Evolutionary conservation across 2,113 vertebrate species (phyloP).

Genomic region (Dasypus novemcinctus): DNA sequence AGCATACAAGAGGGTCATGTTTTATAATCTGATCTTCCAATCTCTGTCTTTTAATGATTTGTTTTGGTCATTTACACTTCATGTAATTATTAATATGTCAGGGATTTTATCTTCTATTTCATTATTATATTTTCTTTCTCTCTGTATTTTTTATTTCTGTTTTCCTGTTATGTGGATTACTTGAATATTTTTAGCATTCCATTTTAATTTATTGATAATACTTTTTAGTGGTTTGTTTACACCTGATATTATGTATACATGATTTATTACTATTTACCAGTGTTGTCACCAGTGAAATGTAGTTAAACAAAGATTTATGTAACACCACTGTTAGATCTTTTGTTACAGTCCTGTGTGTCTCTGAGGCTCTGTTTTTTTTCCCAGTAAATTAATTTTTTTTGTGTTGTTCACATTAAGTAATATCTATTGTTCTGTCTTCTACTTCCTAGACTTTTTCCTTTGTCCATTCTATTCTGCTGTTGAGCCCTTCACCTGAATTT

Average conservation of each 20-base stretch:
- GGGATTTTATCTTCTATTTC: not conserved
- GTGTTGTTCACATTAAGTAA: not conserved
- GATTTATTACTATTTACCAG: not conserved
- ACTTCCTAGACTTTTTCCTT: not conserved
- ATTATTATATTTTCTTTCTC: no score
- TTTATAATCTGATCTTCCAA: no score
- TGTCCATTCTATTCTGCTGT: not conserved
- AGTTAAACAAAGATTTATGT: not conserved
- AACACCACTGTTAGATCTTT: not conserved
- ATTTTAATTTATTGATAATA: no score
- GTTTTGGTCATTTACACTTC: not conserved
- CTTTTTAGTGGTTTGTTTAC: no score
- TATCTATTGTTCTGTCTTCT: no score
- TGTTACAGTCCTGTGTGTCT: not conserved
- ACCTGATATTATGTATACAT: not conserved
- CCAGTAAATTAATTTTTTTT: not conserved
- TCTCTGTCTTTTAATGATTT: not conserved
- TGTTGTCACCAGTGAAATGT: not conserved
- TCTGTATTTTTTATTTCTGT: not conserved
- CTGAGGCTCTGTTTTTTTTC: not conserved
- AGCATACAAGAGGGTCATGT: no score
- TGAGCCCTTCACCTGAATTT: not conserved
- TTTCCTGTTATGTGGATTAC: not conserved
- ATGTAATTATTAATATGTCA: not conserved
- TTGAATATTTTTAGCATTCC: not conserved